Evolutionary conservation across 2,888 invertebrate species (phyloP), one percentile per base, ranked within the genome.

Genomic region (Drosophila heteroneura): DNA sequence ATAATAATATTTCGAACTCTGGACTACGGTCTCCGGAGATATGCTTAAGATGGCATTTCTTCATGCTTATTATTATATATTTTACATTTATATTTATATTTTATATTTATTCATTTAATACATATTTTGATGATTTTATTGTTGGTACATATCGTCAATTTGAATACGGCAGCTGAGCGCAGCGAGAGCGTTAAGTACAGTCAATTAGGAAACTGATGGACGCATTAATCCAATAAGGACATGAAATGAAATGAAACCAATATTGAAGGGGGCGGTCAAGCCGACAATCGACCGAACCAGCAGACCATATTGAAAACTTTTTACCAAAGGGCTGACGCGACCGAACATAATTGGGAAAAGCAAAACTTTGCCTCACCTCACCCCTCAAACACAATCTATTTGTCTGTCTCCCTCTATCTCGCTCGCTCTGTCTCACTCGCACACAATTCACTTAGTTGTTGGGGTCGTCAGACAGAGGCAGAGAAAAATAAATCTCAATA

Each of bases 191-290:
- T 87, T 82, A 81, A 87, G 79, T 79, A 74, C 76, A 81, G 82
- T 82, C 85, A 85, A 85, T 85, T 85, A 85, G 80, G 79, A 67
- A 64, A 59, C 71, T 76, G 88, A 85, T 79, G 78, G 88, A 69
- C 71, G 72, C 76, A 75, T 88, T 85, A 88, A 85, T 88, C 79
- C 85, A 88, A 85, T 85, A 83, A 85, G 85, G 83, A 85, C 77
- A 81, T 77, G 83, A 84, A 85, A 84, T 84, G 80, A 83, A 57
- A 30, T 30, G 30, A 30, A 39, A 76, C 76, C 85, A 69, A 72
- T 83, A 78, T 82, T 74, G 57, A 10, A 12, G 56, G 12, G 16
- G 33, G 7, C 16, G 71, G 71, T 62, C 65, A 75, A 64, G 57
- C 68, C 56, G 57, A 62, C 59, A 56, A 59, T 32, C 68, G 61